These are phyloP conservation scores for Varanus salvator DNA, from an alignment of 2,113 vertebrate species.

Conservation along the genomic window DNA sequence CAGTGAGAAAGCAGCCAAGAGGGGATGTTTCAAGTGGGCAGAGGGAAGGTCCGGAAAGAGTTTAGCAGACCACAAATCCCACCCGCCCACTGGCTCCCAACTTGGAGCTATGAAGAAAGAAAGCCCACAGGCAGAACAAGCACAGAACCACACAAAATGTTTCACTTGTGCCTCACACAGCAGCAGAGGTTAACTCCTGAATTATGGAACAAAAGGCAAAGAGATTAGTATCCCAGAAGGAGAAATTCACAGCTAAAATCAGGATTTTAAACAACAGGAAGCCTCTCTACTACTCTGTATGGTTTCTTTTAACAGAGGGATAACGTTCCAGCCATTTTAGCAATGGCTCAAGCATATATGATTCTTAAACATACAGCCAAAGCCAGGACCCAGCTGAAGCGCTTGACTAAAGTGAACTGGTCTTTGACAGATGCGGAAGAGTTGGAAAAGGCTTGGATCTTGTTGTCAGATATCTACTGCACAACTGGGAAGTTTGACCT, in stretches of 20 bases:
- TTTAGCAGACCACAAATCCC: not conserved
- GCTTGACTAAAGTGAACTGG: constrained; percentile 68
- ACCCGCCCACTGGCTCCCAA: not conserved
- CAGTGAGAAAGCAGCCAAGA: not conserved
- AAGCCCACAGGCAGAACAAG: not conserved
- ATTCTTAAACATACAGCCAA: constrained; percentile 72
- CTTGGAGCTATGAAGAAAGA: not conserved
- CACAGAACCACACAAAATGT: not conserved
- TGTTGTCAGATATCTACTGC: constrained; percentile 80
- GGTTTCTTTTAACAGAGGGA: constrained; percentile 58
- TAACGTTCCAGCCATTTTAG: constrained; percentile 60
- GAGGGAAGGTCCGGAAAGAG: no score
- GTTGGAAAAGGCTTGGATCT: constrained; percentile 76
- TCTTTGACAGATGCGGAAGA: constrained; percentile 59
- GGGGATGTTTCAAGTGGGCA: not conserved
- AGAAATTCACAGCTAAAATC: not conserved
- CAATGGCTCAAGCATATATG: constrained; percentile 66
- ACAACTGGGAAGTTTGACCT: constrained; percentile 77
- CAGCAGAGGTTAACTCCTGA: not conserved
- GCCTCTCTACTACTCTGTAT: not conserved
- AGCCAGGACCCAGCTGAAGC: constrained; percentile 77
- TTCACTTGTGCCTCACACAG: not conserved
- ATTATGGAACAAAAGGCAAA: not conserved
- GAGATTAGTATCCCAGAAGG: not conserved
- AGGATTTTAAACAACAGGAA: not conserved